Percentiles rank a stretch among this genome's conserved stretches.
These are phyloP conservation scores for Podabrus alpinus DNA, from an alignment of 2,888 invertebrate species.

Conservation along the genomic window DNA sequence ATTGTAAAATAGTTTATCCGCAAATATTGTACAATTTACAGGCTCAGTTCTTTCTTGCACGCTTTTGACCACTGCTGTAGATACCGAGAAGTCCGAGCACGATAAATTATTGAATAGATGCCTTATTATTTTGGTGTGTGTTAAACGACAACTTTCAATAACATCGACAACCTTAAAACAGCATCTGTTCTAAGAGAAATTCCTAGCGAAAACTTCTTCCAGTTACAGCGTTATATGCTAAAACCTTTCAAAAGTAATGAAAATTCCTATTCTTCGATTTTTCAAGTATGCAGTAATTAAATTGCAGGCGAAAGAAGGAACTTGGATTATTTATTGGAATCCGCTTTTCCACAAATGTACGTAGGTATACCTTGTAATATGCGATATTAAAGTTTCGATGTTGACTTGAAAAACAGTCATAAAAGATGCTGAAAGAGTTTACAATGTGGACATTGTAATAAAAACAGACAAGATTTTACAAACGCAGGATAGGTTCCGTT, in stretches of 20 bases:
- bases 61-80: too few relatives aligned
- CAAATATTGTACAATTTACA: too few relatives aligned
- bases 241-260: neutral
- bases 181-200: neutral
- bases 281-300: neutral
- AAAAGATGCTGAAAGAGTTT: neutral
- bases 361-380: neutral
- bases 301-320: neutral
- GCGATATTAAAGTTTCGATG: neutral
- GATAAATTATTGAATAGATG: neutral
- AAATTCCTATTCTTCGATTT: neutral
- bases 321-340: neutral
- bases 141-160: neutral
- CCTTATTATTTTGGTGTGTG: neutral
- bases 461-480: neutral
- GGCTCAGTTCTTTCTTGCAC: too few relatives aligned
- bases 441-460: neutral
- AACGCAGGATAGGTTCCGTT: neutral
- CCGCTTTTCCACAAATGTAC: neutral
- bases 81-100: too few relatives aligned
- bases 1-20: too few relatives aligned
- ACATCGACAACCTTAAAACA: neutral
- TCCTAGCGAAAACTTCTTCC: neutral
- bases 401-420: neutral
- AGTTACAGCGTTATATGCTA: neutral